Evolutionary conservation across 2,113 vertebrate genomes (phyloP), one percentile per base, ranked within the genome.

Genomic region (Ploceus nigricollis): DNA sequence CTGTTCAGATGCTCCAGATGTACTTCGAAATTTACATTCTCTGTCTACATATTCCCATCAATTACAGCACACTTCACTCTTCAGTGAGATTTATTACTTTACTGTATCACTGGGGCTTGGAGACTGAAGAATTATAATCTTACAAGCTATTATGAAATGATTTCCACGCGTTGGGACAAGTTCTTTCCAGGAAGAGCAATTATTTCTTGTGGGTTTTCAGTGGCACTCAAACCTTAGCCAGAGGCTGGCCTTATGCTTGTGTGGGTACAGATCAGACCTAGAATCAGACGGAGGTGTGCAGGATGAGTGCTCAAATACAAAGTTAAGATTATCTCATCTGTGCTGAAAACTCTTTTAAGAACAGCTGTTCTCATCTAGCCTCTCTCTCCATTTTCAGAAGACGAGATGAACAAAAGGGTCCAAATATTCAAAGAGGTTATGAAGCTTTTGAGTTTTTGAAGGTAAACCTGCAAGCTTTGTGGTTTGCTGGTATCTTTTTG

Each of bases 121-220:
- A 77, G 22, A 70, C 37, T 18, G 24, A 90, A 70, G 50, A 82
- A 83, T 63, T 80, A 56, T 15, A 54, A 70, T 88, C 42, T 86
- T 65, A 66, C 15, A 76, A 82, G 10, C 28, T 77, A 76, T 83
- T 86, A 58, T 51, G 54, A 87, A 94, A 76, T 57, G 1, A 35
- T 85, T 89, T 85, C 51, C 56, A 83, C 58, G 82, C 0, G 6
- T 35, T 51, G 23, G 58, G 79, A 40, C 71, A 91, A 94, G 82
- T 54, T 69, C 31, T 94, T 94, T 87, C 6, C 68, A 86, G 56
- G 69, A 90, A 91, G 51, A 73, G 27, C n/a, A 86, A 77, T 83
- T 90, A 73, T 80, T 89, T 89, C 30, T 91, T 79, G 77, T 72
- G 81, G 57, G 66, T 76, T 96, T 93, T 66, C 83, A 66, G 39